A percentile compares a stretch with the other conserved stretches of the same genome.
phyloP scores from a whole-genome alignment of 2,888 invertebrate genomes.

The Apocheima hispidaria region DNA sequence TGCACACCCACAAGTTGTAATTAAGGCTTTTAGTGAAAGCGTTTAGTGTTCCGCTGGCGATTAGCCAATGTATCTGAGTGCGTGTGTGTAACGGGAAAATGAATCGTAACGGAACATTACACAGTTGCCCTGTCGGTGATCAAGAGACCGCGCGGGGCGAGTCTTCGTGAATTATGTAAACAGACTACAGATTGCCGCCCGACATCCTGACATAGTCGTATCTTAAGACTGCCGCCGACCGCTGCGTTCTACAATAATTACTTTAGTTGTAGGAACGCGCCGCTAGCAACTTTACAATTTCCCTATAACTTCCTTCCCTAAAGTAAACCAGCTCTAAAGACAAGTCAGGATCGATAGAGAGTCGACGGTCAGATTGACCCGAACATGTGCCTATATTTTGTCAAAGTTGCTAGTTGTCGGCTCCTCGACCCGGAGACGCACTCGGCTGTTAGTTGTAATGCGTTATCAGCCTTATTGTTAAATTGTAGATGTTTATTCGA shows the following conservation, averaged over 20 bases:
- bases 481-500: constrained; percentile 33
- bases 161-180: too few species aligned
- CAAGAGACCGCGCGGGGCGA: too few species aligned
- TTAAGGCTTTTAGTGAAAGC: too few species aligned
- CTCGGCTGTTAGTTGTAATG: too few species aligned
- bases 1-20: too few species aligned
- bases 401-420: constrained; percentile 22
- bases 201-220: constrained; percentile 27
- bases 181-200: background rate
- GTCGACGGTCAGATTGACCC: background rate
- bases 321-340: background rate
- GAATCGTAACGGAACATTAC: too few species aligned
- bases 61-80: too few species aligned
- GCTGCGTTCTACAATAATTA: background rate
- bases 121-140: too few species aligned
- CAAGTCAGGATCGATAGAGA: background rate
- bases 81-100: too few species aligned
- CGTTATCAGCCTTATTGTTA: constrained; percentile 30
- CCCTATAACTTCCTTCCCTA: background rate
- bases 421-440: constrained; percentile 20
- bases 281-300: constrained; percentile 13
- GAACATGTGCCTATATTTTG: constrained; percentile 9
- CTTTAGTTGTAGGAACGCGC: constrained; percentile 11
- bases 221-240: constrained; percentile 33
- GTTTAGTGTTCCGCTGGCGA: too few species aligned